A percentile compares a stretch with the other conserved stretches of the same genome.
These are phyloP conservation scores for Bos javanicus DNA, from an alignment of 2,113 vertebrate genomes.

Conservation along the genomic window DNA sequence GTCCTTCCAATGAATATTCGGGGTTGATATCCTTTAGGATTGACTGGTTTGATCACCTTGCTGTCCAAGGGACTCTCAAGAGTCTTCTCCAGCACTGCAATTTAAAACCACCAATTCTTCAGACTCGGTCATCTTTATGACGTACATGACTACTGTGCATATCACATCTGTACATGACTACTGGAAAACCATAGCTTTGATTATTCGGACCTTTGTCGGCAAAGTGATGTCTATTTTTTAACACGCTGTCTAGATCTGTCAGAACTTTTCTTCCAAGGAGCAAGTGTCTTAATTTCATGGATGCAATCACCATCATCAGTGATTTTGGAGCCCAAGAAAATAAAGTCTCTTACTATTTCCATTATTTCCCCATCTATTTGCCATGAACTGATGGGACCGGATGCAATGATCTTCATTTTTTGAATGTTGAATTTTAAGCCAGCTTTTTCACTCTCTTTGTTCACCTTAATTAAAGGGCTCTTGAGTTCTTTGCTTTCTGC, in stretches of 20 bases:
- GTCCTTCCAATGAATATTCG: background rate
- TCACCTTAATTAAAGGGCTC: background rate
- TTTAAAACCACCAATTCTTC: background rate
- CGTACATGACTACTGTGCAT: accelerated
- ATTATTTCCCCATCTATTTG: background rate
- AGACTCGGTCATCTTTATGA: background rate
- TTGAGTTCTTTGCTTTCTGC: background rate
- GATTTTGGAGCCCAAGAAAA: background rate
- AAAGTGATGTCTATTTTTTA: background rate
- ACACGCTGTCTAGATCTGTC: accelerated
- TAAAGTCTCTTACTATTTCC: background rate
- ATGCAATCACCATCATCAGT: background rate
- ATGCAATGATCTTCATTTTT: background rate
- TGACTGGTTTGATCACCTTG: background rate
- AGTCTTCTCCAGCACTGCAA: background rate
- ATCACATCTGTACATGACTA: background rate
- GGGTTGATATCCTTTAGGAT: background rate
- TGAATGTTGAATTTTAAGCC: background rate
- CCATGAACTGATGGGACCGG: background rate
- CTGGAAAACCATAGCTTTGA: background rate
- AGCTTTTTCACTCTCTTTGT: background rate
- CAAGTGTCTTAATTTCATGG: background rate
- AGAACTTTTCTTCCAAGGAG: background rate
- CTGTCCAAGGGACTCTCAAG: background rate
- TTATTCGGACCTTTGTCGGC: accelerated